Evolutionary conservation across 1,140 invertebrate species (phyloP).

Genomic region (Andricus grossulariae): DNA sequence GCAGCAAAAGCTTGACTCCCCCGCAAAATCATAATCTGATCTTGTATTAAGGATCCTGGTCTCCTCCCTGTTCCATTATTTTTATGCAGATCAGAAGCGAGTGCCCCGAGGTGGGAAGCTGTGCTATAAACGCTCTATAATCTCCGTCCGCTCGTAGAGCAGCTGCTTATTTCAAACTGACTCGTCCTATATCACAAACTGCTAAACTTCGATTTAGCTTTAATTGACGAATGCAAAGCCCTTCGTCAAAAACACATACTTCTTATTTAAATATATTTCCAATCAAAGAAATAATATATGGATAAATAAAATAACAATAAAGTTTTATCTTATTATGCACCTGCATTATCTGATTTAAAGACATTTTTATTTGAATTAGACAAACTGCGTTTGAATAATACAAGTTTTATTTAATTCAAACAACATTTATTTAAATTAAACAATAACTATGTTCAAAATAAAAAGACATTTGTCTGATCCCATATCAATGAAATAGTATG

Average conservation of each 20-base stretch:
- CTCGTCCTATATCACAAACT: slow-evolving; percentile 47
- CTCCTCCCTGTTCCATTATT: slow-evolving; percentile 67
- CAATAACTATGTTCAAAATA: too few relatives aligned
- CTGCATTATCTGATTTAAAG: too few relatives aligned
- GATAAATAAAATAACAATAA: too few relatives aligned
- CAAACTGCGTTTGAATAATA: too few relatives aligned
- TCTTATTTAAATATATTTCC: too few relatives aligned
- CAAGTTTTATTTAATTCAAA: too few relatives aligned
- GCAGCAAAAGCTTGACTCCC: slow-evolving; percentile 62
- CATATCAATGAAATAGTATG: too few relatives aligned
- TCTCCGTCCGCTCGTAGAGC: slow-evolving; percentile 68
- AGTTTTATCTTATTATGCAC: too few relatives aligned
- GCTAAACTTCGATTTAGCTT: slow-evolving; percentile 34
- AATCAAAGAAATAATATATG: not conserved
- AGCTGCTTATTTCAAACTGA: slow-evolving; percentile 62
- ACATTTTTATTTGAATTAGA: too few relatives aligned
- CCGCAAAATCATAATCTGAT: slow-evolving; percentile 74
- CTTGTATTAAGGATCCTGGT: slow-evolving; percentile 70
- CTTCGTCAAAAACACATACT: not conserved
- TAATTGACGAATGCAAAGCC: not conserved
- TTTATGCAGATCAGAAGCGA: slow-evolving; percentile 74
- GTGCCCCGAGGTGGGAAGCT: slow-evolving; percentile 72
- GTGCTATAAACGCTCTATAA: slow-evolving; percentile 73
- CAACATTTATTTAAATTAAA: too few relatives aligned
- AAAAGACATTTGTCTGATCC: too few relatives aligned